phyloP scores from a whole-genome alignment of 2,888 invertebrate species.

The Sclerodermus sp. region DNA sequence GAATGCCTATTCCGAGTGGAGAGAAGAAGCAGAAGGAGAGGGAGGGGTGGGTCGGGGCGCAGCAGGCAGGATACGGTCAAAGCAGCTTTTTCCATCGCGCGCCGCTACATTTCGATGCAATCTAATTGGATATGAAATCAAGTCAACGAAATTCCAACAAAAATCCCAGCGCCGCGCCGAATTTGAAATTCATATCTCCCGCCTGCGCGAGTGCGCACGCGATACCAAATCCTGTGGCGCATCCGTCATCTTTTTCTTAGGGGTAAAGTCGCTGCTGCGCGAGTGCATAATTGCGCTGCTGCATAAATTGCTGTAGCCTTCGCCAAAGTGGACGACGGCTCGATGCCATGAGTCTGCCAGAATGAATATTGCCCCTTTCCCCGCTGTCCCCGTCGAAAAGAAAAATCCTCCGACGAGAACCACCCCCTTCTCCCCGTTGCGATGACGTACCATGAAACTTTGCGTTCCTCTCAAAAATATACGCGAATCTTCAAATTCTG shows the following conservation, averaged over 20 bases:
- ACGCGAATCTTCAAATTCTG: too few relatives aligned
- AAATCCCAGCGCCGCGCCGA: constrained; percentile 37
- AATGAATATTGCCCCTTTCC: constrained; percentile 12
- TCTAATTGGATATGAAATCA: constrained; percentile 55
- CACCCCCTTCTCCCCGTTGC: too few relatives aligned
- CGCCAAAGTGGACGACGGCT: constrained; percentile 2
- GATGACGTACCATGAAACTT: too few relatives aligned
- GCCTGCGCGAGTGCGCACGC: constrained; percentile 29
- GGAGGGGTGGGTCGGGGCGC: too few relatives aligned
- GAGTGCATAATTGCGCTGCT: constrained; percentile 40
- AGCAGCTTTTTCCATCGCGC: constrained; percentile 19
- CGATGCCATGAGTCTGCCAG: constrained; percentile 13
- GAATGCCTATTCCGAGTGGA: too few relatives aligned
- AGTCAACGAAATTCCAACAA: constrained; percentile 51
- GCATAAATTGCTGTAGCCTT: constrained; percentile 23
- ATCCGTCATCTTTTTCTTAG: constrained; percentile 50
- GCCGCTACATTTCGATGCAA: constrained; percentile 34
- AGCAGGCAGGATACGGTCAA: background rate
- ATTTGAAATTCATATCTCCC: constrained; percentile 52
- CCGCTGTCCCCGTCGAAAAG: too few relatives aligned
- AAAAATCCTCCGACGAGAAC: too few relatives aligned
- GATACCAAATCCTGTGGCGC: constrained; percentile 26
- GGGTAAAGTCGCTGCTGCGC: constrained; percentile 25
- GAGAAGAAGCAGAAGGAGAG: too few relatives aligned
- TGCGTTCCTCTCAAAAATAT: too few relatives aligned